Base-by-base conservation (phyloP, 2,113 vertebrate species). In the Ctenomys sociabilis region DNA sequence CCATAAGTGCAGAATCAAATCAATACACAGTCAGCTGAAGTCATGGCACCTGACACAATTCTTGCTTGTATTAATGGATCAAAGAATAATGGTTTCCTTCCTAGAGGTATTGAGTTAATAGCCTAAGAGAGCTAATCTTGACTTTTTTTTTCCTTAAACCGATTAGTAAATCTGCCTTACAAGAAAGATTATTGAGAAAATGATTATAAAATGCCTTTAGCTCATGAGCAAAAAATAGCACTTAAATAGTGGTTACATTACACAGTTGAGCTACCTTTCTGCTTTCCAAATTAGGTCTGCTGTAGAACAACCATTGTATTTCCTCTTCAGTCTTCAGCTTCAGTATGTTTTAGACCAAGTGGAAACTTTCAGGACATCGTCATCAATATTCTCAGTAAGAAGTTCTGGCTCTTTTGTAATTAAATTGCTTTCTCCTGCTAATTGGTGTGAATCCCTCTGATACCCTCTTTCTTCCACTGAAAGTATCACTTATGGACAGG, bases 361-460 rank as follows among this genome's bases (percentile, higher is more conserved):
- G 78, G 30, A 86, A 94, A 61, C 72, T 87, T 85, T 81, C 66
- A 93, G 35, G 68, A 89, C 75, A 86, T 22, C 49, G 49, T n/a
- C 66, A 95, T 96, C 95, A 92, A 86, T 92, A 95, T 52, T 96
- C 95, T 86, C 61, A 32, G 72, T 61, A 63, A 91, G 94, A 84
- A 93, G 66, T 77, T 66, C 57, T 28, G 61, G 37, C 85, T 97
- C 49, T 95, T 97, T 57, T 92, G 75, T 92, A 96, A 97, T 98
- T 97, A 94, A 97, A 54, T 81, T 96, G 82, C 81, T 87, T 84
- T 97, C 95, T 91, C 94, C 49, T 85, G 90, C 82, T 93, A 97
- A 94, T 97, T 97, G 85, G 52, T 90, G 57, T 86, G 14, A 68
- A 80, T 72, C 72, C 94, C 37, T 87, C 57, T 0, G 5, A 95